Base-by-base conservation (phyloP, 1,140 invertebrate species). In the Drosophila truncata region DNA sequence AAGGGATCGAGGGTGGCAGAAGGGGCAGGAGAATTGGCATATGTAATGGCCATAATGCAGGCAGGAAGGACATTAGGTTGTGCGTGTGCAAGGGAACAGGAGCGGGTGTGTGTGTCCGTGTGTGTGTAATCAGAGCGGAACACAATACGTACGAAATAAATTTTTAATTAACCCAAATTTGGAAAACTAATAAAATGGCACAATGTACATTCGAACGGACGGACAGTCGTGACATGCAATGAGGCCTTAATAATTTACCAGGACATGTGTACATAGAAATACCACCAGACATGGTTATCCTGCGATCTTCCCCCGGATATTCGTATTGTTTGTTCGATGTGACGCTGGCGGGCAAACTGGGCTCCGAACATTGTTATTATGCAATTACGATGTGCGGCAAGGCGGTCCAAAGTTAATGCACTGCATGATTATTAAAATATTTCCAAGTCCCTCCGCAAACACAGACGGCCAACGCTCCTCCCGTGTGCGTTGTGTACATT, bases 131-230 rank as follows among this genome's bases (percentile, higher is more conserved):
- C 57, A 29, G 44, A 18, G 64, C 46, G 46, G 35, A 16, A 37
- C 52, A 57, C 41, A 67, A 59, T 72, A 79, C 66, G 41, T 57
- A 46, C 57, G 61, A 76, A 90, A 86, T 90, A 90, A 84, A 88
- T 90, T 90, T 90, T 90, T 90, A 90, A 90, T 90, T 90, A 90
- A 90, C 85, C 85, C 69, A 74, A 85, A 90, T 90, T 85, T 85
- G 33, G 75, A 80, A 85, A 80, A 85, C 86, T 82, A 85, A 90
- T 90, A 90, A 77, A 88, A 85, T 72, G 81, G 41, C 69, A 78
- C 59, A 78, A 44, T 66, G 49, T 62, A 57, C 55, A 64, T 23
- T 49, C 46, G 47, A 59, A 23, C 44, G 55, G 58, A 44, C 42
- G 18, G 13, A 33, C 33, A 57, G 64, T 13, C 44, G 50, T 78